A percentile compares a stretch with the other conserved stretches of the same genome.
These are phyloP conservation scores for Holothuria glaberrima DNA, from an alignment of 35 echinoderm and acorn worm genomes.

Conservation along the genomic window DNA sequence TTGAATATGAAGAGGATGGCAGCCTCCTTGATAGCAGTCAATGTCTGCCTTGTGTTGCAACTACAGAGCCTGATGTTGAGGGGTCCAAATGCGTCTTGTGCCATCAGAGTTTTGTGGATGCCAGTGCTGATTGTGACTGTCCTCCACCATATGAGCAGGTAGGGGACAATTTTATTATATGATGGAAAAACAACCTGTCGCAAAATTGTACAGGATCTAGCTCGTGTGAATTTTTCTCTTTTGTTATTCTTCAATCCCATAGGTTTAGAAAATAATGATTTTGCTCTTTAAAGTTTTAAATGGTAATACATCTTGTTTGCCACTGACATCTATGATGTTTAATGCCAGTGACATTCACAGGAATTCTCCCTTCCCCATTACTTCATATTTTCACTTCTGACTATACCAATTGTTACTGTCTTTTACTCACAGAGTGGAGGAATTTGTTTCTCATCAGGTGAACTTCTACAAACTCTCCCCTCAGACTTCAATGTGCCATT, in stretches of 20 bases:
- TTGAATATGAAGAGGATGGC: conserved; percentile 11
- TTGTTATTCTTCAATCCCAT: neutral
- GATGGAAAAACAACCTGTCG: no score
- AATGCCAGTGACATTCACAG: no score
- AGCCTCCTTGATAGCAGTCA: neutral
- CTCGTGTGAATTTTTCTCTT: neutral
- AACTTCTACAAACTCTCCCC: neutral
- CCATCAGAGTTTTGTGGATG: neutral
- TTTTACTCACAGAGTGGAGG: neutral
- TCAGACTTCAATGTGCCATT: neutral
- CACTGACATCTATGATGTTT: no score
- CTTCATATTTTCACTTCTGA: no score
- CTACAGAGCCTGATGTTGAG: neutral
- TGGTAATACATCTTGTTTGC: neutral
- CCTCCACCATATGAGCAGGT: neutral
- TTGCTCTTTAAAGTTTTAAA: neutral
- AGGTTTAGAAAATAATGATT: neutral
- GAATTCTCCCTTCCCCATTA: no score
- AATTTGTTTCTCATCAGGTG: neutral
- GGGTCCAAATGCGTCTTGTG: neutral
- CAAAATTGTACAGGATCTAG: neutral
- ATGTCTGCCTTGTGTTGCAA: neutral
- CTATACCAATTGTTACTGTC: neutral
- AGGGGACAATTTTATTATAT: neutral
- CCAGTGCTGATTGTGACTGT: neutral